Percentiles rank a stretch among this genome's conserved stretches.
Evolutionary conservation across 2,797 vertebrate species (phyloP).

Genomic region (Tenualosa thibaudeaui): DNA sequence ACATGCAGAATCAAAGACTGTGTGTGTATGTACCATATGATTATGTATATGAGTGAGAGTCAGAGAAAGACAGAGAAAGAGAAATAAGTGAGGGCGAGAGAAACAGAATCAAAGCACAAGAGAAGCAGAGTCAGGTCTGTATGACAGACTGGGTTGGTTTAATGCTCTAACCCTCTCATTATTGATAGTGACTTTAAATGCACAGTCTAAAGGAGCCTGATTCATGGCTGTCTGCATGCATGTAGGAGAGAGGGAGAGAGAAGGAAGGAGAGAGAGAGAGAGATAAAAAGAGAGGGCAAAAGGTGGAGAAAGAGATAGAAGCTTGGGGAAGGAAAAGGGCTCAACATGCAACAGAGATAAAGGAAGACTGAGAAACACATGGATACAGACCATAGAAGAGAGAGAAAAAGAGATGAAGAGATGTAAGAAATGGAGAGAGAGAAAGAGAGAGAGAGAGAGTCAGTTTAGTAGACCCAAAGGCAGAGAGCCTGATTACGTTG

Average conservation of each 20-base stretch:
- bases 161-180: conserved; percentile 15
- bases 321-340: neutral
- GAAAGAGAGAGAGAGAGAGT: neutral
- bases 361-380: neutral
- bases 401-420: conserved; percentile 42
- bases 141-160: neutral
- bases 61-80: neutral
- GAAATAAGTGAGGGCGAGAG: neutral
- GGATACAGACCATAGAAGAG: neutral
- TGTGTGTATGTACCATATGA: neutral
- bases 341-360: neutral
- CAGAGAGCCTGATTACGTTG: conserved; percentile 4
- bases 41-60: too few species aligned
- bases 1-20: neutral
- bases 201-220: conserved; percentile 21
- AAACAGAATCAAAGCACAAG: neutral
- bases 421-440: neutral
- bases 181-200: conserved; percentile 16
- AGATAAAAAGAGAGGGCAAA: conserved; percentile 7
- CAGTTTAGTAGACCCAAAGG: conserved; percentile 12
- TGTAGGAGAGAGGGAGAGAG: neutral
- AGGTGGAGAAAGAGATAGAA: neutral
- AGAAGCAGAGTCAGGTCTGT: neutral
- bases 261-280: neutral
- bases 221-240: conserved; percentile 36